Evolutionary conservation across 1,140 invertebrate genomes (phyloP), one percentile per base, ranked within the genome.

Genomic region (Caenorhabditis tropicalis): DNA sequence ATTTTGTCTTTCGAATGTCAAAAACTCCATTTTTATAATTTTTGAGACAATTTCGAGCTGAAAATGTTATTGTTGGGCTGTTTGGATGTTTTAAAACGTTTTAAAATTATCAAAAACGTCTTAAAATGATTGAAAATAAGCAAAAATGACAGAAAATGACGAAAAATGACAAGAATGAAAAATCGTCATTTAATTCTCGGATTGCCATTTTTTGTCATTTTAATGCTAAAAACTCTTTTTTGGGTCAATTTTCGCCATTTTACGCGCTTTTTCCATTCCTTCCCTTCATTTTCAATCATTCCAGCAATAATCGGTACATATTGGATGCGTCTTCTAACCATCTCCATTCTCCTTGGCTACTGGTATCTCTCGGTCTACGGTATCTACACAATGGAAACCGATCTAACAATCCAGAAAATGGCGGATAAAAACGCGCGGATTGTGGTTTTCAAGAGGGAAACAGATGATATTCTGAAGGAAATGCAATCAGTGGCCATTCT

Each of bases 401-500:
- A 87, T n/a, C 31, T 87, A 6, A 53, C 83, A 7, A 80, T 87
- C n/a, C 86, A 87, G 60, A 87, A 87, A 56, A 39, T 87, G 46
- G 86, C 85, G 0, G 48, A 79, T 31, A 60, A 31, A 21, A 79
- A 82, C 24, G 43, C 79, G 2, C 21, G 84, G 43, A 87, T 87
- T 24, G 85, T 85, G 9, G 36, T 84, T 16, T 87, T 85, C 83
- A 87, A 86, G 58, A 79, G 58, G 3, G 81, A 24, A 4, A 82
- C 83, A 39, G 86, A 87, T 49, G 4, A 51, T 21, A 58, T 82
- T 43, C 27, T 87, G 15, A 87, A 86, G 60, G 85, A 79, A 51
- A 87, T 87, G 85, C 86, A 87, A 70, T 85, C 85, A 24, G 60
- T 87, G 19, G 85, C 86, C 15, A 70, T 87, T 1, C 31, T 87